These are phyloP conservation scores for Pangasius mekongensis DNA, from an alignment of 2,797 vertebrate species.

Conservation along the genomic window DNA sequence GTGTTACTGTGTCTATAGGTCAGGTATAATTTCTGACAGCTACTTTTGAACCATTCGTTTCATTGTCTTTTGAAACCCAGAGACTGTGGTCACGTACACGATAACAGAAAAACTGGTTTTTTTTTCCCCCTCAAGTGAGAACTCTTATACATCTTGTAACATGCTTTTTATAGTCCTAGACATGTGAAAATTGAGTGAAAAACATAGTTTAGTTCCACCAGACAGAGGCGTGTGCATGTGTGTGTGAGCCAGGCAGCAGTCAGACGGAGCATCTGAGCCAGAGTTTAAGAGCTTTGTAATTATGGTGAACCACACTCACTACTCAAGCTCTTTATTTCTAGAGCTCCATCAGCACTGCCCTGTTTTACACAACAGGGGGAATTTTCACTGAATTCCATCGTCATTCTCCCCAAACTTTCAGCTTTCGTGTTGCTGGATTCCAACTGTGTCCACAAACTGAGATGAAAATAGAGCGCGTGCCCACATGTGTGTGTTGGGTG, in stretches of 20 bases:
- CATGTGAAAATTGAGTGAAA: slow-evolving; percentile 65
- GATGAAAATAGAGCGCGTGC: slow-evolving; percentile 2
- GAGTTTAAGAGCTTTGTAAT: slow-evolving; percentile 78
- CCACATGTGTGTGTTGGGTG: slow-evolving; percentile 1
- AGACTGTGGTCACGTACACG: slow-evolving; percentile 23
- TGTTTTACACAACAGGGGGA: slow-evolving; percentile 56
- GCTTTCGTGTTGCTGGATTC: slow-evolving; percentile 37
- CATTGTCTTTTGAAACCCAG: slow-evolving; percentile 11
- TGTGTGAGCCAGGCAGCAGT: slow-evolving; percentile 63
- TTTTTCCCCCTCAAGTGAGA: neutral
- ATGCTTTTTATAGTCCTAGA: slow-evolving; percentile 67
- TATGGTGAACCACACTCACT: slow-evolving; percentile 79
- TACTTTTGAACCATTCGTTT: neutral
- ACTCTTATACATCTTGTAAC: slow-evolving; percentile 63
- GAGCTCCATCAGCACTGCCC: slow-evolving; percentile 71
- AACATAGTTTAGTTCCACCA: slow-evolving; percentile 70
- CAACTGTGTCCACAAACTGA: slow-evolving; percentile 27
- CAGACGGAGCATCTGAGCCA: slow-evolving; percentile 72
- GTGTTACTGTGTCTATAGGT: neutral
- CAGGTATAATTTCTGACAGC: neutral
- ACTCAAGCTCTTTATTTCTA: slow-evolving; percentile 79
- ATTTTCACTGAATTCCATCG: slow-evolving; percentile 62
- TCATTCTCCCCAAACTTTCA: slow-evolving; percentile 70
- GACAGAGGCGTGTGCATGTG: slow-evolving; percentile 50
- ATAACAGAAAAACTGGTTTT: neutral